These are phyloP conservation scores for Ophonus ardosiacus DNA, from an alignment of 2,888 invertebrate genomes.

Conservation along the genomic window DNA sequence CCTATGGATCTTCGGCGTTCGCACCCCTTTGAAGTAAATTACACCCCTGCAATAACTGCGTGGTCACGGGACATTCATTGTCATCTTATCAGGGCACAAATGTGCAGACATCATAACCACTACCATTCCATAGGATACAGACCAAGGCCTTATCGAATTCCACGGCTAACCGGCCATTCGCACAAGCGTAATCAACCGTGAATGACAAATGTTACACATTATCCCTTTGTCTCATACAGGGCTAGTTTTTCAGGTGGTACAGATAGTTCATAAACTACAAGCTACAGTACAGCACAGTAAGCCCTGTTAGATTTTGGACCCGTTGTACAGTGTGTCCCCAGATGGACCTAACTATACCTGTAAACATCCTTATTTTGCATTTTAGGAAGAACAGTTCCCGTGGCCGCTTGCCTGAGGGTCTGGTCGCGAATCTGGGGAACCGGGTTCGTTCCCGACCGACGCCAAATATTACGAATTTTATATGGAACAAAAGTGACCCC, in stretches of 20 bases:
- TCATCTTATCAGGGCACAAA: constrained; percentile 72
- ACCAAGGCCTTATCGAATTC: constrained; percentile 50
- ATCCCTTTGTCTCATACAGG: constrained; percentile 1
- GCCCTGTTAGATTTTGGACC: too few species aligned
- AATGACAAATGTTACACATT: constrained; percentile 74
- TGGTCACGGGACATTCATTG: constrained; percentile 71
- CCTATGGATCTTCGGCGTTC: not conserved
- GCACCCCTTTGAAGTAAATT: constrained; percentile 32
- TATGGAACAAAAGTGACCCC: too few species aligned
- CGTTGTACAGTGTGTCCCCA: too few species aligned
- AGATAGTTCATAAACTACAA: not conserved
- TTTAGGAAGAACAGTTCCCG: too few species aligned
- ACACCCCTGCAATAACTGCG: constrained; percentile 12
- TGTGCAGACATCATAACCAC: constrained; percentile 68
- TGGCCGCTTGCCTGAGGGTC: too few species aligned
- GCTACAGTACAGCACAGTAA: too few species aligned
- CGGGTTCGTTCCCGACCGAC: too few species aligned
- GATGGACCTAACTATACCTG: too few species aligned
- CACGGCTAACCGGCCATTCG: constrained; percentile 55
- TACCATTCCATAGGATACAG: not conserved
- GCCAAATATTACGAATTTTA: too few species aligned
- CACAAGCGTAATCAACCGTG: constrained; percentile 74
- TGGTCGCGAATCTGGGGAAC: too few species aligned
- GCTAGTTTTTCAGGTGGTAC: not conserved
- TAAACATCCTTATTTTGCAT: too few species aligned